Base-by-base conservation (phyloP, 2,888 invertebrate genomes). In the Cerastoderma edule region DNA sequence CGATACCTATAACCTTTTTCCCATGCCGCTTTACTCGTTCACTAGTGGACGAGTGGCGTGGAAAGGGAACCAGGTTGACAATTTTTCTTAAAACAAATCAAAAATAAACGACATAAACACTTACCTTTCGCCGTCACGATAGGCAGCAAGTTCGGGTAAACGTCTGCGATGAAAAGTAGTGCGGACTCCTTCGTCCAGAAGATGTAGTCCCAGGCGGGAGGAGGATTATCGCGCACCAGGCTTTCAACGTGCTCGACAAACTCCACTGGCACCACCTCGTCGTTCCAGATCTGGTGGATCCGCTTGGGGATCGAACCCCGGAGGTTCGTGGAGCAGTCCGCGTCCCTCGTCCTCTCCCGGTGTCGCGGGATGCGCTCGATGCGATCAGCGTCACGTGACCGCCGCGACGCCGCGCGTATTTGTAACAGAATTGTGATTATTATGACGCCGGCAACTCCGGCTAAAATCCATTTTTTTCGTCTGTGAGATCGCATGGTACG, bases 131-230 rank as follows among this genome's bases (percentile, higher is more conserved):
- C 60, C 22, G 35, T 60, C 16, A 33, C n/a, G n/a, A 60, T 60
- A 35, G 32, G 60, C 39, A 60, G n/a, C 27, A 60, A 32, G 13
- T 33, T 60, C 3, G 60, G 60, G 22, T 39, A 60, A 22, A 60
- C 60, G 27, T 60, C 60, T 27, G 35, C 60, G 24, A 60, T 60
- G 24, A 60, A 39, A 13, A 39, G 60, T 32, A 60, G 60, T n/a
- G 19, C 60, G n/a, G 60, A 60, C 27, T 35, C 60, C 33, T 39
- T 60, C 6, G 60, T 60, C 60, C 60, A 60, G 39, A 24, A 60
- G 22, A 60, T 39, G 39, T 60, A 60, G 3, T 60, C 60, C 60
- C 60, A 60, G 8, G 35, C 60, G 6, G 60, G 60, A 1, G 60
- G 39, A 22, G 60, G 60, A 27, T 60, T 60, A 39, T 60, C 60